Evolutionary conservation across 2,113 vertebrate genomes (phyloP).

Genomic region (Coturnix japonica): DNA sequence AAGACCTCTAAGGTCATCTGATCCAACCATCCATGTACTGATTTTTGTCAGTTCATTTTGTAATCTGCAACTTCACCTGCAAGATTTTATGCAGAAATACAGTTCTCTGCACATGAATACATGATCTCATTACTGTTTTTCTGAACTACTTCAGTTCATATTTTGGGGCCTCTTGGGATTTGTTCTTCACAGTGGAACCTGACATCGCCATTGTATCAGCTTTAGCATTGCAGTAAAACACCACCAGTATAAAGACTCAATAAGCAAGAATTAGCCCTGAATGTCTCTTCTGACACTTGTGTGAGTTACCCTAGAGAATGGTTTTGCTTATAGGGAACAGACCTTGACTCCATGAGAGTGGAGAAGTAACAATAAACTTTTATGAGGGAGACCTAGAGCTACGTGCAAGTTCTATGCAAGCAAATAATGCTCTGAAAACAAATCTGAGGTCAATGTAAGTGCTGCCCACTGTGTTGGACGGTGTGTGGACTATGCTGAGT

Average conservation of each 20-base stretch:
- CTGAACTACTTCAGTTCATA: neutral
- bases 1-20: no score
- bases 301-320: neutral
- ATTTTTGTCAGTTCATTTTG: neutral
- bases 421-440: neutral
- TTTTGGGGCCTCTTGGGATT: neutral
- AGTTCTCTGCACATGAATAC: neutral
- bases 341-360: neutral
- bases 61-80: neutral
- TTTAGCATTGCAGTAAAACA: neutral
- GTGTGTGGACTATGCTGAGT: neutral
- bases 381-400: neutral
- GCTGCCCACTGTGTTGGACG: neutral
- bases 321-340: neutral
- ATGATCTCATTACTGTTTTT: neutral
- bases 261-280: neutral
- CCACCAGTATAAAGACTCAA: neutral
- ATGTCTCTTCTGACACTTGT: neutral
- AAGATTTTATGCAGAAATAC: neutral
- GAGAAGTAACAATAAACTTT: neutral
- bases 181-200: neutral
- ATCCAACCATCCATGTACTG: neutral
- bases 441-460: neutral
- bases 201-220: neutral
- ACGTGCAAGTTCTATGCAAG: neutral